Evolutionary conservation across 2,888 invertebrate genomes (phyloP).

Genomic region (Ephialtes manifestator): DNA sequence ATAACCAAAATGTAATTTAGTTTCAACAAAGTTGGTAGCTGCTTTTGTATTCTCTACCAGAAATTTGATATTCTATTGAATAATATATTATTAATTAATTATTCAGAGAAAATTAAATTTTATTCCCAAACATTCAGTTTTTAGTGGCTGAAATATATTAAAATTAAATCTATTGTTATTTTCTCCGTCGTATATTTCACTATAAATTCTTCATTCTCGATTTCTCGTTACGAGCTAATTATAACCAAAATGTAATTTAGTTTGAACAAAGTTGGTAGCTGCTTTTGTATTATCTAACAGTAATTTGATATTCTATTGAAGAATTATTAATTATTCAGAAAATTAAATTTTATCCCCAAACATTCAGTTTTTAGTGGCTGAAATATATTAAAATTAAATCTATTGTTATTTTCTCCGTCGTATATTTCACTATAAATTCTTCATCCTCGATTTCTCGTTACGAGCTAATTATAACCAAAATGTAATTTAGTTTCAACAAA

Average conservation of each 20-base stretch:
- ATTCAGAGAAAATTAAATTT: no score
- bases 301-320: neutral
- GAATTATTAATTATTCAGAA: no score
- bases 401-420: constrained; percentile 5
- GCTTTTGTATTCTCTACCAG: neutral
- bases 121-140: no score
- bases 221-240: neutral
- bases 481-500: neutral
- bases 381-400: no score
- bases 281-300: neutral
- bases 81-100: no score
- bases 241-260: neutral
- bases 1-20: neutral
- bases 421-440: neutral
- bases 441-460: no score
- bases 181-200: neutral
- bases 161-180: constrained; percentile 14
- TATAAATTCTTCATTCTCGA: neutral
- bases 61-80: neutral
- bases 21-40: neutral
- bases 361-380: no score
- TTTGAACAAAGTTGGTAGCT: neutral
- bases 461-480: neutral
- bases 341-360: no score
- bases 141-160: no score